phyloP scores from a whole-genome alignment of 2,888 invertebrate genomes.

The Elaeidobius kamerunicus region DNA sequence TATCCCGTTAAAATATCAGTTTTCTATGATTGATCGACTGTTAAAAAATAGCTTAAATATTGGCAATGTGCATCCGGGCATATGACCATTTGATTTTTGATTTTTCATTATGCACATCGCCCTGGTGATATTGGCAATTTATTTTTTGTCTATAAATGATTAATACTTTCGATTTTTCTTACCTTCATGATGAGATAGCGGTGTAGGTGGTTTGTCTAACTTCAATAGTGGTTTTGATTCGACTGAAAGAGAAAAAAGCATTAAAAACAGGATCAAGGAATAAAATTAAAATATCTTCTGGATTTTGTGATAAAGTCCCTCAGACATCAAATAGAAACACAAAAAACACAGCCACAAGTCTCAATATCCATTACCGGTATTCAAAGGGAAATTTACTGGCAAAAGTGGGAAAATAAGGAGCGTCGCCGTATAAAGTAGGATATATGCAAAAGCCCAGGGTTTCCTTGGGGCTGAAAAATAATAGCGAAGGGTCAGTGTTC shows the following conservation, averaged over 20 bases:
- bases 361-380: constrained; percentile 18
- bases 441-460: constrained; percentile 50
- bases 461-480: constrained; percentile 50
- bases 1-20: no score
- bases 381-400: constrained; percentile 36
- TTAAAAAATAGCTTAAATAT: constrained; percentile 13
- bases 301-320: no score
- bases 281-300: no score
- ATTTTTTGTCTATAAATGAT: no score
- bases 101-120: neutral
- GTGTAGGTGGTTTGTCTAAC: constrained; percentile 75
- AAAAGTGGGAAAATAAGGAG: constrained; percentile 30
- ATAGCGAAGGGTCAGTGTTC: constrained; percentile 49
- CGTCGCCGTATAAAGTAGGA: constrained; percentile 42
- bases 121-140: no score
- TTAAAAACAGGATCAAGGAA: no score
- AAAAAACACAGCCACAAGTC: neutral
- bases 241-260: constrained; percentile 55
- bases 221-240: constrained; percentile 50
- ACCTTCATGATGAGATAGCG: constrained; percentile 65
- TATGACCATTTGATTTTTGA: constrained; percentile 2
- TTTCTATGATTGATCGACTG: constrained; percentile 38
- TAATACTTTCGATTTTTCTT: constrained; percentile 35
- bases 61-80: neutral
- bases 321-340: no score